Evolutionary conservation across 2,888 invertebrate genomes (phyloP).

Genomic region (Hypena proboscidalis): DNA sequence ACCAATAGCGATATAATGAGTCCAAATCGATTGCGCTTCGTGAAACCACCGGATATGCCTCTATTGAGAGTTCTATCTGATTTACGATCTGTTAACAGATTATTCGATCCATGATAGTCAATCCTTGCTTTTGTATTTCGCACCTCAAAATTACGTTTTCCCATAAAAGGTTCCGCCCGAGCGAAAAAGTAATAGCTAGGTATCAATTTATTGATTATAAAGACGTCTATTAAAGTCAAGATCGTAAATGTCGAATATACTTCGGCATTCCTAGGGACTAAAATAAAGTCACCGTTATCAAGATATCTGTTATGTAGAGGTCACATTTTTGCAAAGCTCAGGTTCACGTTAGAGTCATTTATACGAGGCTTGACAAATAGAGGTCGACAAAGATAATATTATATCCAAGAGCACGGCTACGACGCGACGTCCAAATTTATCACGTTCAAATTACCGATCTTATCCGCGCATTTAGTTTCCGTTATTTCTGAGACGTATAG

Average conservation of each 20-base stretch:
- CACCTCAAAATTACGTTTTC: conserved; percentile 41
- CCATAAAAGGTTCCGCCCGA: conserved; percentile 36
- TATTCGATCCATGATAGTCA: conserved; percentile 35
- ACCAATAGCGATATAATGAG: conserved; percentile 71
- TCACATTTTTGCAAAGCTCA: neutral
- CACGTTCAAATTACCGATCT: conserved; percentile 9
- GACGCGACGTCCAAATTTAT: conserved; percentile 3
- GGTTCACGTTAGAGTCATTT: conserved; percentile 2
- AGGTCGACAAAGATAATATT: conserved; percentile 9
- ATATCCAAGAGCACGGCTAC: conserved; percentile 1
- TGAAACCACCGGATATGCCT: conserved; percentile 43
- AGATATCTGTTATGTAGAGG: too few species aligned
- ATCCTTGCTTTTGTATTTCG: conserved; percentile 32
- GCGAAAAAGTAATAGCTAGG: conserved; percentile 25
- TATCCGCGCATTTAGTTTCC: conserved; percentile 4
- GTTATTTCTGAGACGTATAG: conserved; percentile 6
- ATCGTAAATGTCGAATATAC: conserved; percentile 24
- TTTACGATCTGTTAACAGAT: conserved; percentile 66
- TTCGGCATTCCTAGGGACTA: conserved; percentile 14
- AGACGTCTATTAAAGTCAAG: conserved; percentile 17
- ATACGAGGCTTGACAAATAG: conserved; percentile 13
- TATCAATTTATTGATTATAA: conserved; percentile 40
- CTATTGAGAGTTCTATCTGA: conserved; percentile 43
- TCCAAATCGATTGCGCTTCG: conserved; percentile 67
- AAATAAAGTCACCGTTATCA: too few species aligned